Evolutionary conservation across 1,140 invertebrate genomes (phyloP).

Genomic region (Polyergus mexicanus): DNA sequence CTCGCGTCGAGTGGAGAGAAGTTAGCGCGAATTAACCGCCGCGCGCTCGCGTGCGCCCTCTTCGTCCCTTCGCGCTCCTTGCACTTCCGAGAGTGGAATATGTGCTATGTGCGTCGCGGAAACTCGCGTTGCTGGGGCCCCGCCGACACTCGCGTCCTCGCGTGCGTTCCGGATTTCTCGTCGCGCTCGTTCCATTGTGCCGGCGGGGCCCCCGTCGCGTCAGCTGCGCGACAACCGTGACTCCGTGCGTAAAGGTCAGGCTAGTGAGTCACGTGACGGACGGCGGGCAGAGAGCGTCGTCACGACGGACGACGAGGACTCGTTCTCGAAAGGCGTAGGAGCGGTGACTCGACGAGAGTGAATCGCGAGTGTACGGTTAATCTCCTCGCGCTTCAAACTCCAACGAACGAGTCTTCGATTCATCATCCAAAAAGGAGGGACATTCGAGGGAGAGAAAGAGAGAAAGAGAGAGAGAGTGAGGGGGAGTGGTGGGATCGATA

Average conservation of each 20-base stretch:
- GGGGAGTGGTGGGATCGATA: slow-evolving; percentile 39
- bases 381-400: too few relatives aligned
- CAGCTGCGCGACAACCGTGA: slow-evolving; percentile 51
- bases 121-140: neutral
- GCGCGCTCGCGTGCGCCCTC: neutral
- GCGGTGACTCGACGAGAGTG: neutral
- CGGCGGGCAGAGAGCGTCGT: neutral
- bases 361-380: too few relatives aligned
- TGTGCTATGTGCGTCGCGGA: neutral
- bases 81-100: slow-evolving; percentile 11
- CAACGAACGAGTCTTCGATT: neutral
- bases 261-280: slow-evolving; percentile 62
- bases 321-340: slow-evolving; percentile 26
- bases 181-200: slow-evolving; percentile 8
- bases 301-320: slow-evolving; percentile 51
- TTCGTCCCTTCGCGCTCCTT: slow-evolving; percentile 28
- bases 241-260: slow-evolving; percentile 20
- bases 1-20: neutral
- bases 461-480: neutral
- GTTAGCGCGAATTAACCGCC: too few relatives aligned
- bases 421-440: too few relatives aligned
- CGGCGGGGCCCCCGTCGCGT: neutral
- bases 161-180: neutral
- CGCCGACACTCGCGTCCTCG: neutral
- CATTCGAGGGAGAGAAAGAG: too few relatives aligned